These are phyloP conservation scores for Tupiocoris notatus DNA, from an alignment of 2,888 invertebrate species.

Conservation along the genomic window DNA sequence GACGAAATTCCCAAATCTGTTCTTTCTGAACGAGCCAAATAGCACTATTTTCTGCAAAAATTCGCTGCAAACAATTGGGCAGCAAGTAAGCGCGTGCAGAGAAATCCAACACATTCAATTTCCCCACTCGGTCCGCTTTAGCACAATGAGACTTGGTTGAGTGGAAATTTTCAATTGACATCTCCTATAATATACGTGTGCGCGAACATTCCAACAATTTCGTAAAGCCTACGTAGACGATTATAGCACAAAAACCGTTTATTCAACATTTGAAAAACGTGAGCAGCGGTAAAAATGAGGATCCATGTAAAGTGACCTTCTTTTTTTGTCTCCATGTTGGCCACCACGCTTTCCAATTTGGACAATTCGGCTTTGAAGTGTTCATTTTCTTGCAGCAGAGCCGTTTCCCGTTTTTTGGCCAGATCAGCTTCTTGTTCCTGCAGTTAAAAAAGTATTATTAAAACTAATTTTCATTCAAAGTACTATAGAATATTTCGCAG, in stretches of 20 bases:
- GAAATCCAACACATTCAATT: too few relatives aligned
- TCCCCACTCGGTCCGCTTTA: too few relatives aligned
- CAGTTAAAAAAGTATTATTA: neutral
- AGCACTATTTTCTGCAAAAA: too few relatives aligned
- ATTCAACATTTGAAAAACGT: constrained; percentile 32
- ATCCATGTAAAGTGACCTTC: constrained; percentile 33
- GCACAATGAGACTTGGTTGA: too few relatives aligned
- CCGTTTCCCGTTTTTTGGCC: constrained; percentile 23
- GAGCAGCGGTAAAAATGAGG: constrained; percentile 26
- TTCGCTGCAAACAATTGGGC: too few relatives aligned
- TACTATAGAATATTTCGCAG: neutral
- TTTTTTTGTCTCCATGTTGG: constrained; percentile 17
- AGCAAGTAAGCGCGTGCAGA: too few relatives aligned
- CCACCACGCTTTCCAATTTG: constrained; percentile 11
- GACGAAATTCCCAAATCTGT: too few relatives aligned
- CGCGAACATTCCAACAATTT: too few relatives aligned
- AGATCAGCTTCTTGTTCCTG: constrained; percentile 15
- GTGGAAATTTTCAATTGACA: too few relatives aligned
- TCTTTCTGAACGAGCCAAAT: too few relatives aligned
- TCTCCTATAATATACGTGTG: too few relatives aligned
- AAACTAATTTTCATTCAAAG: neutral
- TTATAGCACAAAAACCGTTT: constrained; percentile 31
- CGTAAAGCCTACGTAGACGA: too few relatives aligned
- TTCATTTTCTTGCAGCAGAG: constrained; percentile 4
- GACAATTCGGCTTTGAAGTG: neutral